Base-by-base conservation (phyloP, 2,113 vertebrate species). In the Acanthisitta chloris region DNA sequence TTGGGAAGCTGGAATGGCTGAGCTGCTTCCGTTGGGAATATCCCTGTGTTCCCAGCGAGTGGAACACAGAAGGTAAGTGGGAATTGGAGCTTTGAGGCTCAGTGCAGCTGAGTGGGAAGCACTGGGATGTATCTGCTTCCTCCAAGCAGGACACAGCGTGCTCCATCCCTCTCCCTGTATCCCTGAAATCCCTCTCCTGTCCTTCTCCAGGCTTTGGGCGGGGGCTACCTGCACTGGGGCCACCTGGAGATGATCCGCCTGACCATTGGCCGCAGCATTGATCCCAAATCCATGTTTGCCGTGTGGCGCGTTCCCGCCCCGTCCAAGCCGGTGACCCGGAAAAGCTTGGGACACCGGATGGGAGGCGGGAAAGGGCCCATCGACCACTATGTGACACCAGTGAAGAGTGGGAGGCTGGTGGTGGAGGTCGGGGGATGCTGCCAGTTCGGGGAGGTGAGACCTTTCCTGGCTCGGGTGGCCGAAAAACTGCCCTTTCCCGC, bases 211-310 rank as follows among this genome's bases (percentile, higher is more conserved):
- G 99, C 99, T 4, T 17, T 99, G 83, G 99, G 99, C 59, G 99
- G 99, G 0, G 99, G 99, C 2, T 99, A 99, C 94, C 97, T 99
- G 33, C 99, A 97, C 16, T 99, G 99, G 99, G 99, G 99, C 55
- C 99, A 99, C 97, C 97, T 99, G 5, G 99, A 99, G 97, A 99
- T 99, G 99, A 99, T 99, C 28, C 99, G 99, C 57, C 94, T 99
- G 55, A 99, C 98, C 4, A 97, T 99, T 87, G 99, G 98, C 59
- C 98, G 99, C n/a, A 94, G 95, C 70, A 98, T 99, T 84, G 98
- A 99, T 28, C 58, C 98, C 64, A 98, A 92, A 36, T 98, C 93
- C 20, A 99, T 98, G 70, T 99, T 99, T 11, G 99, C 99, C 29
- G 38, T 97, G 26, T 99, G 99, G 99, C 97, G 99, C 3, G 95